A percentile compares a stretch with the other conserved stretches of the same genome.
These are phyloP conservation scores for Montipora efflorescens DNA, from an alignment of 64 coral and sea anemone species.

Conservation along the genomic window DNA sequence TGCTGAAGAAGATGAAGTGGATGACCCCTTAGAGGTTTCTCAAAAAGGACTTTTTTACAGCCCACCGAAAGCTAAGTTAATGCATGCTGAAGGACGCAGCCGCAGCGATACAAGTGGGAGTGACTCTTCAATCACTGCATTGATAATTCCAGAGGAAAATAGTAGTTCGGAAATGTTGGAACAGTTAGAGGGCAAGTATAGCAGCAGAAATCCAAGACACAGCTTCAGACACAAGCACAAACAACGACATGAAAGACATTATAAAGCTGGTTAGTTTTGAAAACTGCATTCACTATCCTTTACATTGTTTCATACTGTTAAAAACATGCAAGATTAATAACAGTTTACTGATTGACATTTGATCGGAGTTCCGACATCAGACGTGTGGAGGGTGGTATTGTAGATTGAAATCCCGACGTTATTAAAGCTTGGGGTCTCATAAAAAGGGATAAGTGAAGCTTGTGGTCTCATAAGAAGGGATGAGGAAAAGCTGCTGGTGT, in stretches of 20 bases:
- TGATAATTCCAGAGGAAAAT: constrained; percentile 67
- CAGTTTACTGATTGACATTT: no score
- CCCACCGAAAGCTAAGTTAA: constrained; percentile 40
- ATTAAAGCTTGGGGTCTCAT: no score
- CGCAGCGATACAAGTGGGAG: constrained; percentile 18
- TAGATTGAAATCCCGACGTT: no score
- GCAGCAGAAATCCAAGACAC: constrained; percentile 1
- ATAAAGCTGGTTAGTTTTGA: neutral
- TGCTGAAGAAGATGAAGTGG: constrained; percentile 1
- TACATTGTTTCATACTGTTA: no score
- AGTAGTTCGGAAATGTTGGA: constrained; percentile 1
- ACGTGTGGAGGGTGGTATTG: no score
- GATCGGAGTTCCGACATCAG: no score
- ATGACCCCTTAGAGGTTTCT: neutral
- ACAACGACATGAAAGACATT: neutral
- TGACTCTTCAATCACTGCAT: constrained; percentile 25
- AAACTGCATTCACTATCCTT: neutral
- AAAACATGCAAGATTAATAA: no score
- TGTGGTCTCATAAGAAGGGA: no score
- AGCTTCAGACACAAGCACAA: constrained; percentile 9
- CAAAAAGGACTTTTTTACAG: constrained; percentile 19
- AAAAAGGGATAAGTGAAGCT: no score
- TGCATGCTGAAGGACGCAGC: neutral
- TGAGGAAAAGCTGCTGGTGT: no score
- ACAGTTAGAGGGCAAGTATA: constrained; percentile 15